These are phyloP conservation scores for Stenurella melanura DNA, from an alignment of 2,888 invertebrate species.

Conservation along the genomic window DNA sequence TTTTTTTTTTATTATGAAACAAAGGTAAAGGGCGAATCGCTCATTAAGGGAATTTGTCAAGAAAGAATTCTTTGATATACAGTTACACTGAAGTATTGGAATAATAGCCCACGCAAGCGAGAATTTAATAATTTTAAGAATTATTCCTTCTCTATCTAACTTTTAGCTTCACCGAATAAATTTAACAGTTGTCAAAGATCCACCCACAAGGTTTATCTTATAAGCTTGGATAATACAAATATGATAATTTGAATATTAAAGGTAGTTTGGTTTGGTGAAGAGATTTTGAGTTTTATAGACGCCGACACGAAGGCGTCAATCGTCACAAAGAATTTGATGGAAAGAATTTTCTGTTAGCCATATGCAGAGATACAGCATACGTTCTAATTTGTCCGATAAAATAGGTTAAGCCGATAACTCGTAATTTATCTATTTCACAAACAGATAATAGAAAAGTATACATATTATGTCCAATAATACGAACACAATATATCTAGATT, in stretches of 20 bases:
- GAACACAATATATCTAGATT: too few species aligned
- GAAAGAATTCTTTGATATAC: neutral
- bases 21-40: too few species aligned
- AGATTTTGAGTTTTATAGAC: neutral
- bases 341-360: neutral
- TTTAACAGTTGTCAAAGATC: neutral
- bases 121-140: neutral
- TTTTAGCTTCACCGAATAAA: neutral
- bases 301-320: neutral
- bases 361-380: too few species aligned
- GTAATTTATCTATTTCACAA: too few species aligned
- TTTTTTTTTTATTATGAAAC: too few species aligned
- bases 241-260: neutral
- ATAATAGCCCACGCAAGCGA: neutral
- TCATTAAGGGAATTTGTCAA: too few species aligned
- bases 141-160: neutral
- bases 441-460: too few species aligned
- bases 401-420: too few species aligned
- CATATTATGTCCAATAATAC: too few species aligned
- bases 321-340: neutral
- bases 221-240: neutral
- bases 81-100: neutral
- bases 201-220: neutral
- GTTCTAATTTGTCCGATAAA: too few species aligned
- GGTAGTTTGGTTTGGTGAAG: neutral